Evolutionary conservation across 1,140 invertebrate genomes (phyloP).

Genomic region (Drosophila obscura): DNA sequence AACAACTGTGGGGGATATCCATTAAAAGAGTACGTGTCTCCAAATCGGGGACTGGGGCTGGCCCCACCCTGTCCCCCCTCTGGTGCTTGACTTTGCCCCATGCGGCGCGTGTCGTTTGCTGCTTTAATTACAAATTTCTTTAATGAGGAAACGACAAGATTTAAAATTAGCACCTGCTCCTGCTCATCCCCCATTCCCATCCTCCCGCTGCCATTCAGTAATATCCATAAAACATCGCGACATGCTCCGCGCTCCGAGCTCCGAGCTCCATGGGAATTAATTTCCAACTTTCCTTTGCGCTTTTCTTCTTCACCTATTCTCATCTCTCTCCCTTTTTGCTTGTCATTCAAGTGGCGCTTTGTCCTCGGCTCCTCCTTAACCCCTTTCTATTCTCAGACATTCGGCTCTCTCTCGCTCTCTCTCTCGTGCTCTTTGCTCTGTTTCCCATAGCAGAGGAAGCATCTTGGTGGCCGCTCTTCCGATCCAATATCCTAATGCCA

Average conservation of each 20-base stretch:
- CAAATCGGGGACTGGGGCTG: constrained; percentile 1
- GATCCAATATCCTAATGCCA: constrained; percentile 59
- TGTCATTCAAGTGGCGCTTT: constrained; percentile 44
- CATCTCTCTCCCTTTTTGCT: background rate
- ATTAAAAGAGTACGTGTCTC: constrained; percentile 56
- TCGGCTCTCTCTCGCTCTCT: constrained; percentile 1
- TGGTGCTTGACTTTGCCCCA: background rate
- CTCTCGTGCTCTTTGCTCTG: background rate
- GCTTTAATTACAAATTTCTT: constrained; percentile 80
- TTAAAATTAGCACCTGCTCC: constrained; percentile 80
- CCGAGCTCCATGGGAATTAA: constrained; percentile 60
- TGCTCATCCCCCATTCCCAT: background rate
- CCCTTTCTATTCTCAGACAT: constrained; percentile 13
- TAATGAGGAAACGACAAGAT: constrained; percentile 77
- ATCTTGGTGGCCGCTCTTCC: background rate
- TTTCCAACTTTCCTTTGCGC: constrained; percentile 44
- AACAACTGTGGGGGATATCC: constrained; percentile 52
- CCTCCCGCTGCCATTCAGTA: constrained; percentile 41
- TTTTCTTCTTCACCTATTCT: constrained; percentile 1
- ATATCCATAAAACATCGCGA: constrained; percentile 66
- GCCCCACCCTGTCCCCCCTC: background rate
- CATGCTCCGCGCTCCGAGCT: constrained; percentile 29
- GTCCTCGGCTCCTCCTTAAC: constrained; percentile 14
- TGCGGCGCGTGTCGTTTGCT: constrained; percentile 52
- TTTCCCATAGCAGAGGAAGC: background rate